Conservation (phyloP, 2,888 invertebrate genomes). For the Phragmatobia fuliginosa region DNA sequence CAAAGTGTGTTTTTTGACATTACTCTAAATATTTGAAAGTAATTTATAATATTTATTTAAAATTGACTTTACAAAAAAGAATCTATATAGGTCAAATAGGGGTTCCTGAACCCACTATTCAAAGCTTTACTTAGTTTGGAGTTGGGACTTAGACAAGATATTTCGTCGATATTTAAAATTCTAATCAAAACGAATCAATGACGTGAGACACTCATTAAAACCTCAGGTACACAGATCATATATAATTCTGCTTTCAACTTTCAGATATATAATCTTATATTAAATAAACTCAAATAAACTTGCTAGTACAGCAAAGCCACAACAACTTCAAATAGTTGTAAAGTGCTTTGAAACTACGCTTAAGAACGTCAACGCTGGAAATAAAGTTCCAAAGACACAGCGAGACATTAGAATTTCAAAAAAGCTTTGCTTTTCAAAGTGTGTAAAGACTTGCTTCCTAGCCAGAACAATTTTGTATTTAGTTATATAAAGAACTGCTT, state of each 20-base stretch:
- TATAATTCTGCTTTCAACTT: no score
- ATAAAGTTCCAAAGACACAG: conserved; percentile 44
- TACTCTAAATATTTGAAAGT: no score
- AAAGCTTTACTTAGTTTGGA: background rate
- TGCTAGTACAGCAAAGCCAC: conserved; percentile 9
- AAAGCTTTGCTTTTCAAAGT: conserved; percentile 43
- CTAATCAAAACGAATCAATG: background rate
- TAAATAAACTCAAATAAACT: conserved; percentile 7
- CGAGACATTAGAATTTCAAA: conserved; percentile 54
- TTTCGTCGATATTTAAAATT: no score
- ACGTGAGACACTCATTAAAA: background rate
- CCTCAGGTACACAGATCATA: background rate
- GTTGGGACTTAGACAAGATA: no score
- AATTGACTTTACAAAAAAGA: no score
- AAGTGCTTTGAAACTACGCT: conserved; percentile 42
- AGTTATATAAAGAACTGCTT: conserved; percentile 10
- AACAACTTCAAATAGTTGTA: conserved; percentile 43
- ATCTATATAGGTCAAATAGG: no score
- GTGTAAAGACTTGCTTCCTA: conserved; percentile 35
- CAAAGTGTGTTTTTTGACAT: no score
- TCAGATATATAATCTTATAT: background rate
- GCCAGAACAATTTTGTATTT: conserved; percentile 14
- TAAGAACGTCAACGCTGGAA: conserved; percentile 42
- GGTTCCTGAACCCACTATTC: no score
- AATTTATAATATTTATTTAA: no score